A percentile compares a stretch with the other conserved stretches of the same genome.
phyloP scores from a whole-genome alignment of 1,140 invertebrate genomes.

The Diprion similis region DNA sequence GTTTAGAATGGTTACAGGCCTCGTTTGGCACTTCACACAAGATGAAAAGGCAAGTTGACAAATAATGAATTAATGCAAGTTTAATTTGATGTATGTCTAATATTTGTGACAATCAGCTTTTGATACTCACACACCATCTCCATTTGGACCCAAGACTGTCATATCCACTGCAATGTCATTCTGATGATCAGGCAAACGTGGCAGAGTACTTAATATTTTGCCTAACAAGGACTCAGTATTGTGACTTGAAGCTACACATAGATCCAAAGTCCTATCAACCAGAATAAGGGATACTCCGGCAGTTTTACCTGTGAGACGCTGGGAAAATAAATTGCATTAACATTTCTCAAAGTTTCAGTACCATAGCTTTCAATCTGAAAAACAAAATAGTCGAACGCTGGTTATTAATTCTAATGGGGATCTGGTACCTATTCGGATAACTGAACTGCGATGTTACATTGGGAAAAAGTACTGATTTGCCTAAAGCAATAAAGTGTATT shows the following conservation, averaged over 20 bases:
- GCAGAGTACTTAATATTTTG: constrained; percentile 67
- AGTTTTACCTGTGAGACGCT: constrained; percentile 23
- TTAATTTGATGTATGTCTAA: constrained; percentile 55
- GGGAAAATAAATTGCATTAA: constrained; percentile 24
- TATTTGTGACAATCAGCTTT: constrained; percentile 38
- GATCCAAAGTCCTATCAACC: constrained; percentile 71
- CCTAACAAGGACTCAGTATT: constrained; percentile 70
- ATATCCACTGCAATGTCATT: constrained; percentile 73
- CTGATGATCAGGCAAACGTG: constrained; percentile 68
- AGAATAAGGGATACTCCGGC: constrained; percentile 70
- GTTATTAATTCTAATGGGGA: too few species aligned
- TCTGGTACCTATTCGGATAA: background rate
- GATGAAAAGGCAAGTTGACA: too few species aligned
- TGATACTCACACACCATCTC: constrained; percentile 46
- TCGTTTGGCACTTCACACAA: too few species aligned
- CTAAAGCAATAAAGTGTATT: background rate
- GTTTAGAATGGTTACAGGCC: constrained; percentile 32
- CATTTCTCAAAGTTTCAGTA: background rate
- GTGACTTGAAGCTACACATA: constrained; percentile 67
- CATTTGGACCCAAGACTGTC: constrained; percentile 64
- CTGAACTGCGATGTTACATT: constrained; percentile 52
- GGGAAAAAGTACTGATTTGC: constrained; percentile 33
- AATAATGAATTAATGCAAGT: constrained; percentile 49
- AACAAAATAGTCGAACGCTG: too few species aligned
- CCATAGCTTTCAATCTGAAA: too few species aligned